Base-by-base conservation (phyloP, 2,797 vertebrate genomes). In the Myotis vivesi region DNA sequence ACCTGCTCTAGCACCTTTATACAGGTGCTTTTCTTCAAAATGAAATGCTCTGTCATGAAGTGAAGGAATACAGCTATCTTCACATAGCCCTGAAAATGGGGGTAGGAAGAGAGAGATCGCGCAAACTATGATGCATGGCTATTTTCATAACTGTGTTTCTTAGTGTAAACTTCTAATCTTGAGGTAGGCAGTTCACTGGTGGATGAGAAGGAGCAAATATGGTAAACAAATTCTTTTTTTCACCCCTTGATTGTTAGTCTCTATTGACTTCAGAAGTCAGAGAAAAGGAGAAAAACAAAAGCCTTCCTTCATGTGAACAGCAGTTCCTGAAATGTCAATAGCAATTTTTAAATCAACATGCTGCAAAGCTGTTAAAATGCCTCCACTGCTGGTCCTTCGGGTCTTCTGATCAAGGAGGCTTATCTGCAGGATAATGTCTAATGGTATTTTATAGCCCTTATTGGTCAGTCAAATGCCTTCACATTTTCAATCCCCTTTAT, bases 401-500 rank as follows among this genome's bases (percentile, higher is more conserved):
- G 8, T 44, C 41, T 51, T 85, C 46, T 91, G 80, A 59, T 13
- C 23, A 33, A 1, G 19, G 30, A 71, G 33, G 36, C 19, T 76
- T 94, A 41, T 89, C 55, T 30, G 19, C 10, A 11, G 19, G 25
- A 53, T 87, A 72, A 19, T 30, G 1, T 41, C 36, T 49, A 82
- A 57, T 4, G 36, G 8, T 17, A 73, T 82, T 88, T 72, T 53
- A 44, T 20, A 94, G 46, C 2, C 62, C 2, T 71, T 33, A 66
- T 80, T 30, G 79, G 66, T 57, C 20, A 59, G 7, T 81, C n/a
- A 71, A 89, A 66, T 46, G 30, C 51, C 36, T 68, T 72, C 71
- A 92, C 2, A 25, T 72, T n/a, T 90, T 76, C 81, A 76, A 95
- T 91, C 12, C 5, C 5, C 16, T 92, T 79, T 86, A 75, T 80